Conservation (phyloP, 2,113 vertebrate species). For the Chauna torquata region DNA sequence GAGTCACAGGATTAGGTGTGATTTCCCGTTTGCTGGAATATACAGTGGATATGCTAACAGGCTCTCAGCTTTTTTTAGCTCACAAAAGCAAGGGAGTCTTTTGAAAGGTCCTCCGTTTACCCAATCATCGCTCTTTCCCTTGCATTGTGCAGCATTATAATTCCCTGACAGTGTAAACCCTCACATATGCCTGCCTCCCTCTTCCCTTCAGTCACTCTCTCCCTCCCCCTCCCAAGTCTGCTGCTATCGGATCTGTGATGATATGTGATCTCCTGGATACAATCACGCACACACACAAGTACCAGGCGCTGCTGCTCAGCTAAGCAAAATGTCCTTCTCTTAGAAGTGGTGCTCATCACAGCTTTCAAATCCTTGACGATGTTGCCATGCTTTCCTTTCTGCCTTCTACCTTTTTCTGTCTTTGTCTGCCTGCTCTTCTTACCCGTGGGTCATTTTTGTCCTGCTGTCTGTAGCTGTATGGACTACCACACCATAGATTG, state of each 20-base stretch:
- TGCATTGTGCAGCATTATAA: neutral
- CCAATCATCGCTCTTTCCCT: constrained; percentile 27
- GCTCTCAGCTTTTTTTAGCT: constrained; percentile 50
- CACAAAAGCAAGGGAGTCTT: constrained; percentile 53
- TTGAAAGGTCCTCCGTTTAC: constrained; percentile 16
- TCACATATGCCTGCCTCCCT: constrained; percentile 46
- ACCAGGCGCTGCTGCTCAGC: constrained; percentile 41
- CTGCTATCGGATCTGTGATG: constrained; percentile 83
- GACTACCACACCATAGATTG: constrained; percentile 93
- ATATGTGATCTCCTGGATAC: constrained; percentile 85
- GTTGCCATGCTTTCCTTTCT: constrained; percentile 73
- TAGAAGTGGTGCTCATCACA: constrained; percentile 58
- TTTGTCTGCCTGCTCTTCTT: constrained; percentile 62
- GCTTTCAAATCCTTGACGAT: constrained; percentile 73
- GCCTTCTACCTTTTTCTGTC: constrained; percentile 67
- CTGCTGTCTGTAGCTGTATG: constrained; percentile 86
- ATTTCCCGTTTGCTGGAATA: constrained; percentile 14
- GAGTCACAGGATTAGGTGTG: neutral
- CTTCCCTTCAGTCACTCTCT: neutral
- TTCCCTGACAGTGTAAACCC: constrained; percentile 65
- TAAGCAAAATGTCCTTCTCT: constrained; percentile 64
- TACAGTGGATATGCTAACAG: neutral
- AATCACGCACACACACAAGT: constrained; percentile 47
- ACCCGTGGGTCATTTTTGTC: constrained; percentile 78
- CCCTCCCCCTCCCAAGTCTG: constrained; percentile 68